Evolutionary conservation across 2,888 invertebrate species (phyloP).

Genomic region (Nomada lathburiana): DNA sequence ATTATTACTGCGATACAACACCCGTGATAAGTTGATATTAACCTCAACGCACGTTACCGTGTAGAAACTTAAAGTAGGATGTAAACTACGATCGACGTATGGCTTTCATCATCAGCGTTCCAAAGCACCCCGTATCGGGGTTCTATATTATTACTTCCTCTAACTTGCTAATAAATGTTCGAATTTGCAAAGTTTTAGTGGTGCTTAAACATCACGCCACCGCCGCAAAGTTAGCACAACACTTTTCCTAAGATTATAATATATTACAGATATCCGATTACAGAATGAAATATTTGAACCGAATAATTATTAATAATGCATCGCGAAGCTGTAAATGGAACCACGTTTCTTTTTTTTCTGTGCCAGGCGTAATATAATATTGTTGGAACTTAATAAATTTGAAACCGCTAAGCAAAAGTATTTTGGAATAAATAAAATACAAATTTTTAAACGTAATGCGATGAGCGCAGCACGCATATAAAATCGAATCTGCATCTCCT

Average conservation of each 20-base stretch:
- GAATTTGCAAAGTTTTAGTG: slow-evolving; percentile 24
- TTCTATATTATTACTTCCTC: slow-evolving; percentile 7
- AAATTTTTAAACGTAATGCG: too few species aligned
- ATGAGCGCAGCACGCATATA: too few species aligned
- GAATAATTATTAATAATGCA: too few species aligned
- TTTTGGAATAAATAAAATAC: too few species aligned
- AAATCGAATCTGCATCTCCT: too few species aligned
- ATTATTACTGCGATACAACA: slow-evolving; percentile 13
- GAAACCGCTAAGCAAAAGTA: too few species aligned
- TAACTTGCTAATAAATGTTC: slow-evolving; percentile 33
- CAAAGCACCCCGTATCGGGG: slow-evolving; percentile 4
- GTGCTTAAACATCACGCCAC: slow-evolving; percentile 4
- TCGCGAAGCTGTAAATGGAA: too few species aligned
- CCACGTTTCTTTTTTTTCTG: too few species aligned
- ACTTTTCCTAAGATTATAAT: not conserved
- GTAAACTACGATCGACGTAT: slow-evolving; percentile 30
- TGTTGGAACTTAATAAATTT: too few species aligned
- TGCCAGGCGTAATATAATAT: too few species aligned
- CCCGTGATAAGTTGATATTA: slow-evolving; percentile 34
- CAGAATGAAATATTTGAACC: too few species aligned
- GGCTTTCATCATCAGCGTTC: slow-evolving; percentile 28
- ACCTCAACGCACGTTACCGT: slow-evolving; percentile 11
- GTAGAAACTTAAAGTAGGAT: slow-evolving; percentile 37
- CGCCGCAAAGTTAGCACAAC: not conserved
- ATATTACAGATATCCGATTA: not conserved